A percentile compares a stretch with the other conserved stretches of the same genome.
phyloP scores from a whole-genome alignment of 2,797 vertebrate species.

The Lepilemur ruficaudatus region DNA sequence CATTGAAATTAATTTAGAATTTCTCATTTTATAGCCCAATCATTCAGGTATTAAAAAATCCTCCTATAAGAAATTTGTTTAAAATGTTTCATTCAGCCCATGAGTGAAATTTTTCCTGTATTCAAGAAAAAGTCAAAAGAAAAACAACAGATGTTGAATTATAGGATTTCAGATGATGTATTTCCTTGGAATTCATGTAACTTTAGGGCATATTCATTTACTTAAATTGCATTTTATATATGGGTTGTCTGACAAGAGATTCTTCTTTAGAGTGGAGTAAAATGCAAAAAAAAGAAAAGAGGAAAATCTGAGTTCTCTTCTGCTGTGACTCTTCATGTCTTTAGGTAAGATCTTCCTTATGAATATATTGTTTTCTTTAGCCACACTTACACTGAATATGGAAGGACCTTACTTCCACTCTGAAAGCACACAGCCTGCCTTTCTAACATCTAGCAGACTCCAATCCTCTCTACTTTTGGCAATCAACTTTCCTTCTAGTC shows the following conservation, averaged over 20 bases:
- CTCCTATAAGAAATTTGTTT: slow-evolving; percentile 49
- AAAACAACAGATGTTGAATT: slow-evolving; percentile 76
- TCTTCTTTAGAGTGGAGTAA: slow-evolving; percentile 8
- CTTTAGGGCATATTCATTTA: slow-evolving; percentile 63
- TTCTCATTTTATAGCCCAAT: slow-evolving; percentile 55
- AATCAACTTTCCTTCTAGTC: background rate
- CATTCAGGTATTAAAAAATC: slow-evolving; percentile 45
- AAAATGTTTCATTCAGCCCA: slow-evolving; percentile 48
- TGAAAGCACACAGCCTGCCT: background rate
- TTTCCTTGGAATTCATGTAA: slow-evolving; percentile 70
- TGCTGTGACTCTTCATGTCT: background rate
- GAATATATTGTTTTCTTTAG: background rate
- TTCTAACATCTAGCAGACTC: background rate
- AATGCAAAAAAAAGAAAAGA: background rate
- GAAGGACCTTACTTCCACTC: background rate
- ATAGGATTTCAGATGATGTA: slow-evolving; percentile 60
- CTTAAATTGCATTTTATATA: slow-evolving; percentile 74
- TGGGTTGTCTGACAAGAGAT: slow-evolving; percentile 53
- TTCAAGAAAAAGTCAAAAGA: slow-evolving; percentile 65
- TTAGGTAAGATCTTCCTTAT: background rate
- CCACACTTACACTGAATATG: background rate
- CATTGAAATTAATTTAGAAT: slow-evolving; percentile 60
- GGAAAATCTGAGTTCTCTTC: background rate
- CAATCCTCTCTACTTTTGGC: background rate
- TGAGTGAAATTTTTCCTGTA: slow-evolving; percentile 61